Evolutionary conservation across 2,113 vertebrate genomes (phyloP), one percentile per base, ranked within the genome.

Genomic region (Cervus canadensis): DNA sequence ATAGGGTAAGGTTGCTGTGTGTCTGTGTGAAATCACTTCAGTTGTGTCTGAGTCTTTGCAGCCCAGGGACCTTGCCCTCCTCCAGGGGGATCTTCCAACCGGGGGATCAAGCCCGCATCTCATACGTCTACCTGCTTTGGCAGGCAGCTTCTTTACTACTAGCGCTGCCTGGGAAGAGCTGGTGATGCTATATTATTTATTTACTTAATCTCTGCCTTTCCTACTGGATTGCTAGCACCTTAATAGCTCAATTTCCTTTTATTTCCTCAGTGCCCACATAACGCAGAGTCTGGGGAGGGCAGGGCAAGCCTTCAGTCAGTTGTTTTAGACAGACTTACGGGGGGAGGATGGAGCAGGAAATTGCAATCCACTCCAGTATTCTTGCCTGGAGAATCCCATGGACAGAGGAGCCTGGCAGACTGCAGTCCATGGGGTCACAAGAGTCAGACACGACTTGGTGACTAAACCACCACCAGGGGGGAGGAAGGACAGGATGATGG

Each of bases 21-120:
- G 36, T 64, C 14, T 40, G 36, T 6, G 11, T 13, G 21, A 74
- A 74, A 6, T 74, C 67, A 23, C 2, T 74, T 74, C 10, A 25
- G 21, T 43, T 7, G 36, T 40, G 36, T 74, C 21, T 2, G 5
- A 25, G 2, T 74, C 67, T 74, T 71, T 43, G 67, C 67, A 7
- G 14, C 40, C 40, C 23, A 26, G 3, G 40, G 40, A 26, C 40
- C 5, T 2, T 43, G 71, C 21, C 36, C 21, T 74, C 21, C 71
- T 74, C 71, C 36, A 43, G 36, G 36, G 36, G 36, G 36, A 43
- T 25, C 6, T 74, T 43, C 71, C 1, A 2, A 43, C 71, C 36
- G 0, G 4, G 71, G 21, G 11, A 13, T 43, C 36, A 40, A 40
- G 6, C 21, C 71, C 3, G 5, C 0, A 0, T 40, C 67, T 40